phyloP scores from a whole-genome alignment of 2,888 invertebrate species.

The Dolichopus griseipennis region DNA sequence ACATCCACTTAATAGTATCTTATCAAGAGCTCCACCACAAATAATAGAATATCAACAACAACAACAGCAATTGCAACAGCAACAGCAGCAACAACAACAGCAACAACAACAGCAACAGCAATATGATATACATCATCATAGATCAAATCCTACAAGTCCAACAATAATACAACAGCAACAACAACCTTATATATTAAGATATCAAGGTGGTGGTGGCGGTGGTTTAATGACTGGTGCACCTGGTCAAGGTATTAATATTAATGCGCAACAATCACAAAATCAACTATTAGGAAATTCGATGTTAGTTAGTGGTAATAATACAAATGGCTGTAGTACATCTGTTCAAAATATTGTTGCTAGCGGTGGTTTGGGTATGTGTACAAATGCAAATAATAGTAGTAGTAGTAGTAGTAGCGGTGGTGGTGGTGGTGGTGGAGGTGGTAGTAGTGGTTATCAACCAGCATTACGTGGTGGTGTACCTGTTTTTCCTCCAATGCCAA shows the following conservation, averaged over 20 bases:
- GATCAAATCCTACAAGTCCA: conserved; percentile 68
- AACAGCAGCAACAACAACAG: conserved; percentile 34
- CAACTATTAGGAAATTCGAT: conserved; percentile 15
- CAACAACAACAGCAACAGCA: conserved; percentile 44
- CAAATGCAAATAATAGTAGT: conserved; percentile 26
- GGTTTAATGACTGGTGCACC: background rate
- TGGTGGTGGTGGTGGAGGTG: conserved; percentile 14
- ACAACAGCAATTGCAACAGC: conserved; percentile 43
- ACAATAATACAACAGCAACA: conserved; percentile 44
- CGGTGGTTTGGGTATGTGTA: conserved; percentile 18
- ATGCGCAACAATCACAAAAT: conserved; percentile 17
- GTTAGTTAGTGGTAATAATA: conserved; percentile 13
- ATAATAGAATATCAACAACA: conserved; percentile 27
- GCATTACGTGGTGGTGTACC: conserved; percentile 58
- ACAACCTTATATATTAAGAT: conserved; percentile 37
- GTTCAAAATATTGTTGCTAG: conserved; percentile 21
- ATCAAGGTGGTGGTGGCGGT: conserved; percentile 23
- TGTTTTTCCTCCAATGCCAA: conserved; percentile 54
- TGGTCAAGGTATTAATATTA: conserved; percentile 14
- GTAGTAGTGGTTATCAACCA: conserved; percentile 48
- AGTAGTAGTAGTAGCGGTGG: conserved; percentile 21
- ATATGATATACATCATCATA: conserved; percentile 49
- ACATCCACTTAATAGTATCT: conserved; percentile 13
- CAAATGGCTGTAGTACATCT: conserved; percentile 19
- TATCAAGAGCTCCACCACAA: conserved; percentile 23